Evolutionary conservation across 2,888 invertebrate species (phyloP).

Genomic region (Andrena marginata): DNA sequence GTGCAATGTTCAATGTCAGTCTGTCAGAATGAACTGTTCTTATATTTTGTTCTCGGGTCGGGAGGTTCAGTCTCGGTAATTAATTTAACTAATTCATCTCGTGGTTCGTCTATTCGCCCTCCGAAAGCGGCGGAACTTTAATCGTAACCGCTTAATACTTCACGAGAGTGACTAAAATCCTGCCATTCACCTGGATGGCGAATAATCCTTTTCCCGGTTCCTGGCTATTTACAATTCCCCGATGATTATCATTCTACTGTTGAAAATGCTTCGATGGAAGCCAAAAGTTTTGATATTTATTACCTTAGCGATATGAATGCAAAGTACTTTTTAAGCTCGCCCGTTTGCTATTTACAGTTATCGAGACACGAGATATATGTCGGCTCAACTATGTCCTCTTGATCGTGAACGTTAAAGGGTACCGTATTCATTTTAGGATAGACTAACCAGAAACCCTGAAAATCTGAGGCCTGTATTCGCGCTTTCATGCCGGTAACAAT

Average conservation of each 20-base stretch:
- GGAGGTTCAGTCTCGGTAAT: not conserved
- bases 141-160: conserved; percentile 13
- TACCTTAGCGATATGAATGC: conserved; percentile 30
- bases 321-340: conserved; percentile 52
- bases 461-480: conserved; percentile 56
- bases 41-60: not conserved
- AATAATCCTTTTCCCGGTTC: conserved; percentile 1
- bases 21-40: conserved; percentile 36
- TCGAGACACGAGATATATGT: conserved; percentile 5
- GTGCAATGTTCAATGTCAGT: conserved; percentile 38
- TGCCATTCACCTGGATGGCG: not conserved
- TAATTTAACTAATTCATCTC: not conserved
- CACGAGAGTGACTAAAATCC: not conserved
- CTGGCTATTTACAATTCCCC: conserved; percentile 40
- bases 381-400: not conserved
- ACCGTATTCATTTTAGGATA: conserved; percentile 15
- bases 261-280: conserved; percentile 20
- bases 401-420: conserved; percentile 41
- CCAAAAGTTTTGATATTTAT: conserved; percentile 24
- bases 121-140: not conserved
- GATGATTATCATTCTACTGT: not conserved
- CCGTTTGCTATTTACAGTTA: conserved; percentile 54
- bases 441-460: conserved; percentile 65
- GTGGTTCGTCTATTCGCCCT: not conserved
- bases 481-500: conserved; percentile 60